Conservation (phyloP, 2,888 invertebrate genomes). For the Rutpela maculata region DNA sequence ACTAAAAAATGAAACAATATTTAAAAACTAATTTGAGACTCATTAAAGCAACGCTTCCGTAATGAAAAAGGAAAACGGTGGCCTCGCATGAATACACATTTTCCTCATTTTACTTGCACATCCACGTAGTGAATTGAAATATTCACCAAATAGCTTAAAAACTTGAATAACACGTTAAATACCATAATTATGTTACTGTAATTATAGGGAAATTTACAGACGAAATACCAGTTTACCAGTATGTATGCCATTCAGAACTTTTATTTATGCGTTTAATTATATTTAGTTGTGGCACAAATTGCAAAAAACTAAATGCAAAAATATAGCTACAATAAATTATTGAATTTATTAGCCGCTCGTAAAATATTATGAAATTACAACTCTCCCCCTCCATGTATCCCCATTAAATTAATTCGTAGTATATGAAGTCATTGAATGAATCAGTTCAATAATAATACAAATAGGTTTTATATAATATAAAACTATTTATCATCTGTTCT, state of each 20-base stretch:
- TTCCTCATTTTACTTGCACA: too few relatives aligned
- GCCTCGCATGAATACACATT: too few relatives aligned
- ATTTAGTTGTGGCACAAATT: not conserved
- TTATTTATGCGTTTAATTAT: not conserved
- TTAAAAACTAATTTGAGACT: too few relatives aligned
- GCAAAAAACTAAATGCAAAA: not conserved
- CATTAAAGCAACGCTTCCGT: too few relatives aligned
- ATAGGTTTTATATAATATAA: too few relatives aligned
- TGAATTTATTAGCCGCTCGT: not conserved
- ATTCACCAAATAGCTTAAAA: not conserved
- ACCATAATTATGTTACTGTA: not conserved
- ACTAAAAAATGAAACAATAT: too few relatives aligned
- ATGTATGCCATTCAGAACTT: not conserved
- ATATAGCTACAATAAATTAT: not conserved
- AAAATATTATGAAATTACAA: not conserved
- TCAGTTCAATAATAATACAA: too few relatives aligned
- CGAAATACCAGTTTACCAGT: not conserved
- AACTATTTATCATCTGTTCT: too few relatives aligned
- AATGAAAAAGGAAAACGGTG: too few relatives aligned
- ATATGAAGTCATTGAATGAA: too few relatives aligned
- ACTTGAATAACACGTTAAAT: not conserved
- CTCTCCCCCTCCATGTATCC: too few relatives aligned
- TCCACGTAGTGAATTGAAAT: not conserved
- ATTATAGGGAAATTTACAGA: not conserved
- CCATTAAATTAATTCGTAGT: too few relatives aligned